Evolutionary conservation across 2,797 vertebrate genomes (phyloP).

Genomic region (Buphagus erythrorhynchus): DNA sequence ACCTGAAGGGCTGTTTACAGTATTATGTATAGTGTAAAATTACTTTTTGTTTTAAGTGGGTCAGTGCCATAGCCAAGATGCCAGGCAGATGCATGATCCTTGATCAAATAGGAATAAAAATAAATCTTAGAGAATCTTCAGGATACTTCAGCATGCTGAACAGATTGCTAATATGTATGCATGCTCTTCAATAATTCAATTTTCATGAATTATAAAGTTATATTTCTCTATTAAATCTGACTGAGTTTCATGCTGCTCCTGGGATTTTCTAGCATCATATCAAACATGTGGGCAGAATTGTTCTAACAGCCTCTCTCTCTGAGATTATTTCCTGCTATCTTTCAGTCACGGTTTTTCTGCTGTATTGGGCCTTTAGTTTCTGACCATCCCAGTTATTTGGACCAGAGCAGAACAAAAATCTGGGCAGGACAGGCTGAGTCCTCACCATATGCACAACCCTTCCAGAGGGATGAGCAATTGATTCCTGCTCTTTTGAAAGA

Average conservation of each 20-base stretch:
- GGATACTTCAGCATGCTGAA: background rate
- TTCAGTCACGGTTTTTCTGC: background rate
- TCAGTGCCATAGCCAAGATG: background rate
- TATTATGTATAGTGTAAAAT: background rate
- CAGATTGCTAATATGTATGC: background rate
- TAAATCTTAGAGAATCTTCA: background rate
- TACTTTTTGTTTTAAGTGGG: background rate
- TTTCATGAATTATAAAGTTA: slow-evolving; percentile 6
- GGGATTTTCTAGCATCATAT: background rate
- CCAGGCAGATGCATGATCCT: background rate
- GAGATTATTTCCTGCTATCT: background rate
- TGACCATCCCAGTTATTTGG: background rate
- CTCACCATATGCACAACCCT: background rate
- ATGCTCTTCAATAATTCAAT: background rate
- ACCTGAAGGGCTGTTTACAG: background rate
- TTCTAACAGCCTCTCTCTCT: background rate
- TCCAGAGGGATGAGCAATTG: background rate
- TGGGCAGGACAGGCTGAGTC: background rate
- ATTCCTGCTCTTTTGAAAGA: background rate
- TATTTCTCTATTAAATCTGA: background rate
- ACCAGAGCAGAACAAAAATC: background rate
- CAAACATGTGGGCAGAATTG: background rate
- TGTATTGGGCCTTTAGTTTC: background rate
- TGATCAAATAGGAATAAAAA: background rate
- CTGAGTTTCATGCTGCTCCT: background rate